Conservation (phyloP, 2,113 vertebrate species). For the Hassar affinis region DNA sequence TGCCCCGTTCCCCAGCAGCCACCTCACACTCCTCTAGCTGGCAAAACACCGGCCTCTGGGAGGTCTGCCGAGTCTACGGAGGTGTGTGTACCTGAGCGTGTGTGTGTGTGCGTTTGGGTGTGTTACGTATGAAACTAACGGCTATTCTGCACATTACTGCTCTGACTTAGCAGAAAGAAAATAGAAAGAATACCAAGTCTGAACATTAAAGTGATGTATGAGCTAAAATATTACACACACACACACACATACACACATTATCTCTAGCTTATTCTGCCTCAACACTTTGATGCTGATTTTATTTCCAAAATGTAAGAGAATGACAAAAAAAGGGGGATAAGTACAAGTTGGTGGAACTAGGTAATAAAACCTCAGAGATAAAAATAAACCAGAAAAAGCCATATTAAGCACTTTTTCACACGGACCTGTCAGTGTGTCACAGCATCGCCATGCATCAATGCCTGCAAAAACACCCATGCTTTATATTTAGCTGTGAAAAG, state of each 20-base stretch:
- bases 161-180: background rate
- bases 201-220: background rate
- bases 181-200: background rate
- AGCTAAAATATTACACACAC: background rate
- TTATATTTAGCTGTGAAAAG: slow-evolving; percentile 13
- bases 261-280: background rate
- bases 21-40: slow-evolving; percentile 44
- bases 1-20: slow-evolving; percentile 55
- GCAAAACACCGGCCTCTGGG: slow-evolving; percentile 28
- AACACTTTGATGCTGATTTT: background rate
- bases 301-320: background rate
- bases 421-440: background rate
- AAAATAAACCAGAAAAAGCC: background rate
- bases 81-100: background rate
- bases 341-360: background rate
- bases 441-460: background rate
- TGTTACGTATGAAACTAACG: background rate
- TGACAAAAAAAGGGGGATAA: background rate
- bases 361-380: background rate
- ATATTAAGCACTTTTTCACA: background rate
- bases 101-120: background rate
- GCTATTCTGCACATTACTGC: background rate
- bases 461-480: background rate
- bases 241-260: no score
- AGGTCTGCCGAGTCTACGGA: slow-evolving; percentile 27